Conservation (phyloP, 2,888 invertebrate genomes). For the Dorcus parallelipipedus region DNA sequence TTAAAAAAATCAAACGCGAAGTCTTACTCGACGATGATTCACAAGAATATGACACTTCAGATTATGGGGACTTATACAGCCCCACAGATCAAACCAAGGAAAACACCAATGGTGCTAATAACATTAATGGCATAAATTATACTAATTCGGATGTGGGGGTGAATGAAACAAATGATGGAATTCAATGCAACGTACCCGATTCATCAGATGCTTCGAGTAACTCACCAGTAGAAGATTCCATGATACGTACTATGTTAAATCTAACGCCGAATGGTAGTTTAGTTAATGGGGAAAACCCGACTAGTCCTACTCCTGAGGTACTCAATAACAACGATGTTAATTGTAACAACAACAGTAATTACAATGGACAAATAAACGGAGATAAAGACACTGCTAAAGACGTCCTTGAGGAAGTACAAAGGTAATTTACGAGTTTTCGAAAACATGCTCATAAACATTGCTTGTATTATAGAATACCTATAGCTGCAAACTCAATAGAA, state of each 20-base stretch:
- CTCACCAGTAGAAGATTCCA: constrained; percentile 37
- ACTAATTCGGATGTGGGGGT: constrained; percentile 27
- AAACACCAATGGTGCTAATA: constrained; percentile 12
- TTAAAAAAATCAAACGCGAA: constrained; percentile 57
- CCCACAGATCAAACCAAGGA: constrained; percentile 12
- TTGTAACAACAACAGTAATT: constrained; percentile 32
- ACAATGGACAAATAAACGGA: constrained; percentile 14
- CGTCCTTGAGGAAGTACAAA: constrained; percentile 65
- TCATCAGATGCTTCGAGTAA: constrained; percentile 26
- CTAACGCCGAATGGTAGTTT: constrained; percentile 31
- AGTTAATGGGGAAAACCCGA: constrained; percentile 24
- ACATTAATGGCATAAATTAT: constrained; percentile 29
- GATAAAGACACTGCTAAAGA: constrained; percentile 55
- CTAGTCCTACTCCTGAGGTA: constrained; percentile 23
- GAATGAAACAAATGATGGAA: constrained; percentile 30
- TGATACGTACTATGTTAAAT: constrained; percentile 43
- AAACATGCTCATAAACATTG: background rate
- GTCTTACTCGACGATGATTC: constrained; percentile 17
- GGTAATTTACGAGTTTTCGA: constrained; percentile 45
- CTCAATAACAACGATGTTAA: constrained; percentile 38
- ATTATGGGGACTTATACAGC: constrained; percentile 17
- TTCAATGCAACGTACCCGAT: constrained; percentile 40
- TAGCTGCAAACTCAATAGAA: constrained; percentile 71
- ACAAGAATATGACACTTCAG: constrained; percentile 38
- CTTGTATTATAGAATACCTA: constrained; percentile 47